Evolutionary conservation across 2,113 vertebrate genomes (phyloP).

Genomic region (Asarcornis scutulata): DNA sequence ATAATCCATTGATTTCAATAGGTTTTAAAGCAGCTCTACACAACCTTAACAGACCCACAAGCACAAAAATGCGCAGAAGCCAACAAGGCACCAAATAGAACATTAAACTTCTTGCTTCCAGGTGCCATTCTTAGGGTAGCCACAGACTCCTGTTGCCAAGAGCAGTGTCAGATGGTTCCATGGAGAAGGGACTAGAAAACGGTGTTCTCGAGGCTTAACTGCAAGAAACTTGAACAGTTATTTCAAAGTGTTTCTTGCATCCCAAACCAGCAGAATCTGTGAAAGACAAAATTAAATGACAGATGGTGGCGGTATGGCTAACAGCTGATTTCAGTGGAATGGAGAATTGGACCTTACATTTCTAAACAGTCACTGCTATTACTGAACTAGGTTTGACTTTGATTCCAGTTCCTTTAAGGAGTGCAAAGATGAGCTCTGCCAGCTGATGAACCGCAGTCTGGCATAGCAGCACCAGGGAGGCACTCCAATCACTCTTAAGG

Average conservation of each 20-base stretch:
- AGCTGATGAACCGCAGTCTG: neutral
- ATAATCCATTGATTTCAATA: neutral
- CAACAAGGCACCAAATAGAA: neutral
- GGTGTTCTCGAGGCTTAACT: neutral
- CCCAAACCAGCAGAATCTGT: neutral
- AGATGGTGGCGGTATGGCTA: neutral
- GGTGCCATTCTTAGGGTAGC: neutral
- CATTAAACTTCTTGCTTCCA: neutral
- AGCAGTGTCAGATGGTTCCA: neutral
- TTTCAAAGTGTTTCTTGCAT: neutral
- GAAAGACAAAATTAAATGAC: neutral
- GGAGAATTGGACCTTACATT: neutral
- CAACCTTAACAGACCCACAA: neutral
- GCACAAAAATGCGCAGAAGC: neutral
- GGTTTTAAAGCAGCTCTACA: neutral
- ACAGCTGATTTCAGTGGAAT: neutral
- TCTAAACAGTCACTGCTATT: conserved; percentile 2
- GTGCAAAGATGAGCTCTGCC: neutral
- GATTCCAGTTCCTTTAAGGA: neutral
- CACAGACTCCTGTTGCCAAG: neutral
- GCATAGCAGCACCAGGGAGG: neutral
- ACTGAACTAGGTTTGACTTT: neutral
- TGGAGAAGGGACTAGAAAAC: neutral
- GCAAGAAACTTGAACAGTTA: neutral
- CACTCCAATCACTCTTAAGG: neutral